Evolutionary conservation across 2,797 vertebrate genomes (phyloP).

Genomic region (Sebastes itinus): DNA sequence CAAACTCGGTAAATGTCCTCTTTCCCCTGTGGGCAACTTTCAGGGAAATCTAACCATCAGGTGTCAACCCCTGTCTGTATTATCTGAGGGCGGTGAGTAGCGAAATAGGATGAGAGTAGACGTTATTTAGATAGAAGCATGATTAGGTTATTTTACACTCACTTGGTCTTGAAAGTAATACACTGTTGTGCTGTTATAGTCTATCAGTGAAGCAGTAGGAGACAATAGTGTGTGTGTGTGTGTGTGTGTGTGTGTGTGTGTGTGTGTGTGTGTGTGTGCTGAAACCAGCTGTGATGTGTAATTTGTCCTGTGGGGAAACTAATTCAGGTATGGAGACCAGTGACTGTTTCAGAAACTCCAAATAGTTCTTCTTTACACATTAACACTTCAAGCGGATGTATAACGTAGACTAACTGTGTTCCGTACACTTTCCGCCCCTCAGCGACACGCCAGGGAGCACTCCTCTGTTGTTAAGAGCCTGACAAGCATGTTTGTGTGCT

Average conservation of each 20-base stretch:
- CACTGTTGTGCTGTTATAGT: constrained; percentile 27
- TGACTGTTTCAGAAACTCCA: not conserved
- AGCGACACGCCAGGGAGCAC: too few relatives aligned
- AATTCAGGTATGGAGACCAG: constrained; percentile 1
- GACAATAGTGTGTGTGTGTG: not conserved
- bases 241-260: not conserved
- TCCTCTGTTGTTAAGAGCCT: too few relatives aligned
- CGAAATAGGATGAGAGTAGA: constrained; percentile 19
- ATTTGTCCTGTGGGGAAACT: constrained; percentile 16
- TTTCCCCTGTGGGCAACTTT: not conserved
- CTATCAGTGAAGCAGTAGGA: constrained; percentile 32
- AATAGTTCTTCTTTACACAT: constrained; percentile 1
- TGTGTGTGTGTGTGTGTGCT: not conserved
- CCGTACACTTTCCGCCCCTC: too few relatives aligned
- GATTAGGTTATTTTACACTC: constrained; percentile 53
- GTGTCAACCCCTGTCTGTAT: not conserved
- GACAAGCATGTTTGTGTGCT: not conserved
- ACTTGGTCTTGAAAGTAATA: constrained; percentile 32
- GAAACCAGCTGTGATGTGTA: constrained; percentile 10
- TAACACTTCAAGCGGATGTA: not conserved
- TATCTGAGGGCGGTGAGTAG: not conserved
- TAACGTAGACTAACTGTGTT: not conserved
- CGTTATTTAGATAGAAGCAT: constrained; percentile 12
- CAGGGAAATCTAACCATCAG: constrained; percentile 1
- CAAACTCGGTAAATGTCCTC: constrained; percentile 30